Conservation (phyloP, 2,113 vertebrate species). For the Argyrosomus japonicus region DNA sequence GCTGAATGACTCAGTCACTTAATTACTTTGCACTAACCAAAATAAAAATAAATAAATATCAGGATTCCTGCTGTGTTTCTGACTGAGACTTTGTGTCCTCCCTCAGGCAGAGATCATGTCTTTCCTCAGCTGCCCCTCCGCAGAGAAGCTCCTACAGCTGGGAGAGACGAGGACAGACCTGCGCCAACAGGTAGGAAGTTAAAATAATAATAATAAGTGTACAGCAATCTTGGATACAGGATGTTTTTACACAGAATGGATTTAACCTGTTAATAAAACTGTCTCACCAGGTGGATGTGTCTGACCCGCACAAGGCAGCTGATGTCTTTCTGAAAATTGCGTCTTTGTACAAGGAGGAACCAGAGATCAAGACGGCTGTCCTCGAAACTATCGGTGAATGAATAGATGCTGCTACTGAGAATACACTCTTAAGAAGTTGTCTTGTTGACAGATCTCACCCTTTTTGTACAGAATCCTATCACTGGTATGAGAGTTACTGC, state of each 20-base stretch:
- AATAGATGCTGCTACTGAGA: not conserved
- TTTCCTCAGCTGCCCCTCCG: constrained; percentile 91
- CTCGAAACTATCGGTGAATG: constrained; percentile 79
- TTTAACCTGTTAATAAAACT: not conserved
- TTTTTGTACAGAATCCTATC: not conserved
- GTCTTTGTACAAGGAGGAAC: constrained; percentile 88
- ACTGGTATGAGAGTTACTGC: not conserved
- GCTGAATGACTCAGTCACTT: too few relatives aligned
- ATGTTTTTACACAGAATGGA: not conserved
- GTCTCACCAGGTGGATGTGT: constrained; percentile 85
- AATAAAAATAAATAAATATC: not conserved
- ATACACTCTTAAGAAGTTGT: not conserved
- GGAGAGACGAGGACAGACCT: constrained; percentile 87
- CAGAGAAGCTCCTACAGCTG: constrained; percentile 90
- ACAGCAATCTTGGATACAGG: not conserved
- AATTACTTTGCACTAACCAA: too few relatives aligned
- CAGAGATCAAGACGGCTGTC: constrained; percentile 84
- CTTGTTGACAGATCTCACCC: too few relatives aligned
- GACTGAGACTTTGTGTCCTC: not conserved
- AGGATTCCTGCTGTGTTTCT: not conserved
- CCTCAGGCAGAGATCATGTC: constrained; percentile 82
- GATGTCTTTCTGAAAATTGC: constrained; percentile 90
- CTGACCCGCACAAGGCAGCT: constrained; percentile 88
- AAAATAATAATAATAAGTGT: not conserved
- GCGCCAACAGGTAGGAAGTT: constrained; percentile 84